These are phyloP conservation scores for Diachasmimorpha longicaudata DNA, from an alignment of 1,140 invertebrate genomes.

Conservation along the genomic window DNA sequence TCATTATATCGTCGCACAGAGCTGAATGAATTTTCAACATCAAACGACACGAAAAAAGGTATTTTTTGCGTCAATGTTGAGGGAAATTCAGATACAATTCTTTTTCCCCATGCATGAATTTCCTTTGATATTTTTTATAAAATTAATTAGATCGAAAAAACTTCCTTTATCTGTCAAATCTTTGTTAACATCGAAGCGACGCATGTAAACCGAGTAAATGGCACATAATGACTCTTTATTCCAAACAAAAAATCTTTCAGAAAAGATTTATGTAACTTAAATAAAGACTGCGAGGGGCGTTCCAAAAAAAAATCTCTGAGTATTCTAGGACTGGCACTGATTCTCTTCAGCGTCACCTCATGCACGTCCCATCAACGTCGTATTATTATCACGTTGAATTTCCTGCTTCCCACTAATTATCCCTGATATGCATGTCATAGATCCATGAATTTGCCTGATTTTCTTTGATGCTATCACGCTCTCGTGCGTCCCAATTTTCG, in stretches of 20 bases:
- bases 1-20: neutral
- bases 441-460: constrained; percentile 10
- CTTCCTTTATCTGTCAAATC: too few relatives aligned
- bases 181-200: too few relatives aligned
- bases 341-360: neutral
- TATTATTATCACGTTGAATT: neutral
- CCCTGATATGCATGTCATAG: constrained; percentile 4
- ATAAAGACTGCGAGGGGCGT: too few relatives aligned
- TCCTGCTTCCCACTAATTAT: constrained; percentile 7
- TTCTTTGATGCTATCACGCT: constrained; percentile 13
- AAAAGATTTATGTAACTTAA: too few relatives aligned
- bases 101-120: neutral
- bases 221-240: too few relatives aligned
- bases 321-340: too few relatives aligned
- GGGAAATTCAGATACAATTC: neutral
- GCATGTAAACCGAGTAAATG: too few relatives aligned
- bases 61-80: neutral
- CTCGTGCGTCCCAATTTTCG: constrained; percentile 7
- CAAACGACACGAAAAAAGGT: neutral
- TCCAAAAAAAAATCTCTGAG: too few relatives aligned
- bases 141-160: neutral
- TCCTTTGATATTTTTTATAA: neutral
- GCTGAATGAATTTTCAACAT: neutral
- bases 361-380: neutral
- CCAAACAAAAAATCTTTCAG: too few relatives aligned